Evolutionary conservation across 2,113 vertebrate genomes (phyloP).

Genomic region (Megaceryle maxima): DNA sequence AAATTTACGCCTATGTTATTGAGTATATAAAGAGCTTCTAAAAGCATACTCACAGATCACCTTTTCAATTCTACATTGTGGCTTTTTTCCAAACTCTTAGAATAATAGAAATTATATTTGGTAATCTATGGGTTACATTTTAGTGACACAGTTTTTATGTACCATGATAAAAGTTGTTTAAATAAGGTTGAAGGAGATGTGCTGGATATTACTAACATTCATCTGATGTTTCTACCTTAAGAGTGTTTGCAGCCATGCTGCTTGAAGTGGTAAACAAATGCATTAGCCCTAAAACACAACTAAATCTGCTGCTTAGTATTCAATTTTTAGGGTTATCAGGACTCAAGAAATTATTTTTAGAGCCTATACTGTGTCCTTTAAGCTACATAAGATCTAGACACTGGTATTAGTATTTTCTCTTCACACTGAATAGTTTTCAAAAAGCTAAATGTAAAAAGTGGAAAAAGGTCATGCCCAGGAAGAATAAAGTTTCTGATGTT

Average conservation of each 20-base stretch:
- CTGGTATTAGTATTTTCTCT: neutral
- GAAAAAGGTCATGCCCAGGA: neutral
- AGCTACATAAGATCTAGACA: neutral
- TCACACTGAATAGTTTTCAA: neutral
- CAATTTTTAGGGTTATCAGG: neutral
- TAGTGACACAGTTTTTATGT: neutral
- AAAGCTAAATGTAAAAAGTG: neutral
- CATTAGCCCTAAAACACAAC: neutral
- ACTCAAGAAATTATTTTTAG: neutral
- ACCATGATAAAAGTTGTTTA: neutral
- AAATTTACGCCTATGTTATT: neutral
- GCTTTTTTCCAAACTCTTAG: neutral
- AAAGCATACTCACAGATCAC: neutral
- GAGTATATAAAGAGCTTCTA: neutral
- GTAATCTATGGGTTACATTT: neutral
- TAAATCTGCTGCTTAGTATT: neutral
- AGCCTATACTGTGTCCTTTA: neutral
- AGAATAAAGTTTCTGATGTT: neutral
- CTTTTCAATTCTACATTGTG: neutral
- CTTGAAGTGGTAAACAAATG: neutral
- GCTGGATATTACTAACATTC: neutral
- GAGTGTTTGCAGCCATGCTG: neutral
- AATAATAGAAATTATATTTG: neutral
- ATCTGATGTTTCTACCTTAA: neutral
- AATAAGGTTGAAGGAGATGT: neutral